Evolutionary conservation across 1,140 invertebrate genomes (phyloP).

Genomic region (Nomia melanderi): DNA sequence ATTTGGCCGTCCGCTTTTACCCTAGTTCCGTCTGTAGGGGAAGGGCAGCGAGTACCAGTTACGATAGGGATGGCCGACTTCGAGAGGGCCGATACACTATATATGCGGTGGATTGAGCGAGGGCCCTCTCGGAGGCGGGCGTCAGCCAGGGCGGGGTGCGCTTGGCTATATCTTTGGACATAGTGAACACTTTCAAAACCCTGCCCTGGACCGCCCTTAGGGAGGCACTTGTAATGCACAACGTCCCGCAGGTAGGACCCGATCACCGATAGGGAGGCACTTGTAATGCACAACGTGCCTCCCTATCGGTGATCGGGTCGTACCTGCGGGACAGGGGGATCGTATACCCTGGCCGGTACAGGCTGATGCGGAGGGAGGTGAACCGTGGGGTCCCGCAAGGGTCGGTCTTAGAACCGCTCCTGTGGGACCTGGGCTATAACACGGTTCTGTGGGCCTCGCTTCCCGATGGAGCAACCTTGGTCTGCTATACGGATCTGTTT

Average conservation of each 20-base stretch:
- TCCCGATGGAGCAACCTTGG: too few species aligned
- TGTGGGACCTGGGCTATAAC: neutral
- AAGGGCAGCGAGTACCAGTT: too few species aligned
- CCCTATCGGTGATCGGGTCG: too few species aligned
- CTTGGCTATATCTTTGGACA: neutral
- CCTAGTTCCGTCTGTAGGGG: too few species aligned
- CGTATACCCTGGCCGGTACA: neutral
- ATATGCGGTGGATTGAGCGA: too few species aligned
- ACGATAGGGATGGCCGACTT: too few species aligned
- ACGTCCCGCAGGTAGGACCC: neutral
- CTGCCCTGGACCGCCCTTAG: conserved; percentile 58
- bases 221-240: too few species aligned
- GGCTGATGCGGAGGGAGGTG: neutral
- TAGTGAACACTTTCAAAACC: neutral
- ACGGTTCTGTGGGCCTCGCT: neutral
- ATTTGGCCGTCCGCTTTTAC: too few species aligned
- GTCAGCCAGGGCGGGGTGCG: neutral
- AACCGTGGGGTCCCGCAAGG: neutral
- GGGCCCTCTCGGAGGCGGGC: too few species aligned
- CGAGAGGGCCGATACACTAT: too few species aligned
- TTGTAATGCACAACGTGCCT: neutral
- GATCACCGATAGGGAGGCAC: too few species aligned
- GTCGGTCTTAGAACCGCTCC: too few species aligned
- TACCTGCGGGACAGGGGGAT: neutral
- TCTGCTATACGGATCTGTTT: neutral